These are phyloP conservation scores for Dynastes tityus DNA, from an alignment of 2,888 invertebrate species.

Conservation along the genomic window DNA sequence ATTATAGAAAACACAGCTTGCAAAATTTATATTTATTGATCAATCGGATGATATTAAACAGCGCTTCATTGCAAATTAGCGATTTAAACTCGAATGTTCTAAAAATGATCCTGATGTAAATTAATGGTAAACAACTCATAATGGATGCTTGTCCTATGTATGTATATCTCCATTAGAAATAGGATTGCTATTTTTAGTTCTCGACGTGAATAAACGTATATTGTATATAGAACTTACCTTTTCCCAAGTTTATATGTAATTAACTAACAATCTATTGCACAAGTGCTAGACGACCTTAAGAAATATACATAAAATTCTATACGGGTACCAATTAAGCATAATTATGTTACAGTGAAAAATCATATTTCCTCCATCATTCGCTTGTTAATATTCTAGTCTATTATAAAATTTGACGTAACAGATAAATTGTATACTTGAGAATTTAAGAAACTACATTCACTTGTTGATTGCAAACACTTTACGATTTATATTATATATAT, in stretches of 20 bases:
- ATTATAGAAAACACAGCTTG: neutral
- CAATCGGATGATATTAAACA: too few relatives aligned
- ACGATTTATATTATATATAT: too few relatives aligned
- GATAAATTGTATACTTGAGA: constrained; percentile 4
- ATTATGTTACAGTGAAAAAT: constrained; percentile 12
- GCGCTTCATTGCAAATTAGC: neutral
- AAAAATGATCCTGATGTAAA: neutral
- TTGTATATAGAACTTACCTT: neutral
- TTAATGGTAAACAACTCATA: neutral
- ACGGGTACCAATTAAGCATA: constrained; percentile 7
- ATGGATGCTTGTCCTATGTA: neutral
- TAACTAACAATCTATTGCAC: constrained; percentile 10
- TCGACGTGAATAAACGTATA: neutral
- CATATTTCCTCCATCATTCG: neutral
- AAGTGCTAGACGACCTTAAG: constrained; percentile 12
- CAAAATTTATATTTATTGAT: neutral
- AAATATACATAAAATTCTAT: constrained; percentile 14
- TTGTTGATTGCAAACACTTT: neutral
- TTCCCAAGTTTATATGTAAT: neutral
- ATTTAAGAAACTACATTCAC: constrained; percentile 2
- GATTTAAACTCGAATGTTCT: neutral
- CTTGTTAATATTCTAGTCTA: neutral
- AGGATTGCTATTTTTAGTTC: neutral
- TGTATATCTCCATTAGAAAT: neutral
- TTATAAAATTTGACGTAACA: constrained; percentile 5